Base-by-base conservation (phyloP, 53 echinoderm and acorn worm species). In the Temnopleurus reevesii region DNA sequence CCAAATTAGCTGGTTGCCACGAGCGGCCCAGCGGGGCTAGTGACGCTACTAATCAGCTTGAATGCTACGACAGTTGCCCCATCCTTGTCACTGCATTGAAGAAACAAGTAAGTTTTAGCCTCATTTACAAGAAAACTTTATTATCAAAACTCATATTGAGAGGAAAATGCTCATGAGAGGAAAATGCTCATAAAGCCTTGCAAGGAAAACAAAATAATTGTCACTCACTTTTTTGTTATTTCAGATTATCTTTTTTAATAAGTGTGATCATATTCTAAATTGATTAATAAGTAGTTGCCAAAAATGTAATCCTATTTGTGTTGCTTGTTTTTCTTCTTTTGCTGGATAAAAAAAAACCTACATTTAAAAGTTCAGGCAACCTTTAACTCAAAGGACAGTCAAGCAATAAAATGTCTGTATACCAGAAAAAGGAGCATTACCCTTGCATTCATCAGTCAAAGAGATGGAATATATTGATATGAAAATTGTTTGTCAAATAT, bases 401-500 rank as follows among this genome's bases (percentile, higher is more conserved):
- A n/a, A n/a, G n/a, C n/a, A n/a, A n/a, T n/a, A n/a, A n/a, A n/a
- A n/a, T n/a, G n/a, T n/a, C n/a, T n/a, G n/a, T n/a, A n/a, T n/a
- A n/a, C n/a, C n/a, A n/a, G n/a, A n/a, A n/a, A n/a, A n/a, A n/a
- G n/a, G n/a, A n/a, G n/a, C n/a, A n/a, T n/a, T n/a, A n/a, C n/a
- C n/a, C n/a, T n/a, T n/a, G 79, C 17, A 46, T 25, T 79, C 51
- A 79, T 5, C 79, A 79, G 13, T 26, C 49, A 12, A 30, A 12
- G 49, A 79, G 79, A 79, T 79, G 79, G 17, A 46, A 79, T 46
- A 79, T 79, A 4, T 9, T 49, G 79, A 79, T 79, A 79, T 79
- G 79, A 79, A 79, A 79, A 79, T 79, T 46, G 49, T 79, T 79
- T 79, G 26, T 79, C 79, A 79, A 79, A 79, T 79, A 79, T 79